Evolutionary conservation across 1,140 invertebrate genomes (phyloP).

Genomic region (Cardiocondyla obscurior): DNA sequence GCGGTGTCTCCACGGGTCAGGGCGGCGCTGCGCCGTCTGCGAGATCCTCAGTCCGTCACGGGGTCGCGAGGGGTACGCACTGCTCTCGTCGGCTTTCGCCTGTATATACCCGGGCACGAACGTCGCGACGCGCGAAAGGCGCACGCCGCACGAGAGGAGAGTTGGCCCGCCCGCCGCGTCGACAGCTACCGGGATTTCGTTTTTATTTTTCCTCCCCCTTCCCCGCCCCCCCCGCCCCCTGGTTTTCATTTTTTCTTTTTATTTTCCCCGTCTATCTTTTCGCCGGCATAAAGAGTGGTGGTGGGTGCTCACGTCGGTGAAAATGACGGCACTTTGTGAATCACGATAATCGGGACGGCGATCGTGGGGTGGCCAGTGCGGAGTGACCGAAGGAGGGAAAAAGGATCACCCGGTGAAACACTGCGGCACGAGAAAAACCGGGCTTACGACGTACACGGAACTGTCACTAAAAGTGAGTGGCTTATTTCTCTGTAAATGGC

Average conservation of each 20-base stretch:
- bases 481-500: too few relatives aligned
- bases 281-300: slow-evolving; percentile 34
- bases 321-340: slow-evolving; percentile 35
- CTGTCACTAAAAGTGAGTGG: slow-evolving; percentile 63
- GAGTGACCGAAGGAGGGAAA: background rate
- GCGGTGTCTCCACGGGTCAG: slow-evolving; percentile 81
- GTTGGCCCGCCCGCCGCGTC: background rate
- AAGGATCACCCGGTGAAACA: slow-evolving; percentile 3
- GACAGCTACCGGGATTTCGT: background rate
- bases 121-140: slow-evolving; percentile 61
- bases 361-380: slow-evolving; percentile 28
- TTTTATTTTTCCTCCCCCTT: background rate
- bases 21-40: slow-evolving; percentile 79
- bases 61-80: slow-evolving; percentile 79
- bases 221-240: too few relatives aligned
- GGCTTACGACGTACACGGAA: slow-evolving; percentile 4
- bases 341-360: slow-evolving; percentile 14
- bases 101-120: slow-evolving; percentile 43
- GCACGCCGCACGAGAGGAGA: slow-evolving; percentile 2
- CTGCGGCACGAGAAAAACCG: slow-evolving; percentile 36
- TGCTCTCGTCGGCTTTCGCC: slow-evolving; percentile 62
- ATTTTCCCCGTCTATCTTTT: too few relatives aligned
- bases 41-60: slow-evolving; percentile 81
- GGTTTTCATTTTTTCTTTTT: too few relatives aligned
- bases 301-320: slow-evolving; percentile 41